Evolutionary conservation across 1,140 invertebrate genomes (phyloP), one percentile per base, ranked within the genome.

Genomic region (Ostrea edulis): DNA sequence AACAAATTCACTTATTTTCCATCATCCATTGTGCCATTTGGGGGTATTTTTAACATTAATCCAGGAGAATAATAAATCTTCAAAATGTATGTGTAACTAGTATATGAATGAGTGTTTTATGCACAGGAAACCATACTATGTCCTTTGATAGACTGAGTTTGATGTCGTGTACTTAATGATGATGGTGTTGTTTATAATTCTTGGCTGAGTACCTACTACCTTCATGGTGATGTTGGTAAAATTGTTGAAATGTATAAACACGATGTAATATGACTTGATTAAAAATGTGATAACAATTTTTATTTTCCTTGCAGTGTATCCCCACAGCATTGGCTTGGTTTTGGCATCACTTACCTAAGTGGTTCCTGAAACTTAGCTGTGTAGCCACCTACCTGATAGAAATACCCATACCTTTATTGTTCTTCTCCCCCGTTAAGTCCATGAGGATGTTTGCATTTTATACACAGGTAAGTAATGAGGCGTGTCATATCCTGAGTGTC

Each of bases 331-430:
- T 94, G 29, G 94, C 95, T 5, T 95, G 94, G 94, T 93, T 90
- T 84, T 92, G 90, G 88, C 94, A 95, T 86, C 93, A 94, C 17
- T 87, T 95, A 4, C 94, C 94, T 22, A 87, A 90, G 4, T 95
- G 97, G 97, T 96, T 97, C 88, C 95, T 97, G 12, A 96, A 96
- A 90, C 92, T 97, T 0, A 95, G 95, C 44, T 96, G 96, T 11
- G 97, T 97, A 25, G 93, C 93, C 29, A 96, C 96, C 0, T 97
- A 96, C 93, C 94, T 97, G 52, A 95, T 96, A 87, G 97, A 98
- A 95, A 96, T 97, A 65, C 93, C 95, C 8, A 91, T 97, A 87
- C 97, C 97, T 68, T 96, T 97, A 89, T 95, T 98, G n/a, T 98
- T 98, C 93, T 97, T 98, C 94, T 96, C 97, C 65, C 97, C 97